A percentile compares a stretch with the other conserved stretches of the same genome.
phyloP scores from a whole-genome alignment of 23 tunicate genomes.

The Ciona savignyi region DNA sequence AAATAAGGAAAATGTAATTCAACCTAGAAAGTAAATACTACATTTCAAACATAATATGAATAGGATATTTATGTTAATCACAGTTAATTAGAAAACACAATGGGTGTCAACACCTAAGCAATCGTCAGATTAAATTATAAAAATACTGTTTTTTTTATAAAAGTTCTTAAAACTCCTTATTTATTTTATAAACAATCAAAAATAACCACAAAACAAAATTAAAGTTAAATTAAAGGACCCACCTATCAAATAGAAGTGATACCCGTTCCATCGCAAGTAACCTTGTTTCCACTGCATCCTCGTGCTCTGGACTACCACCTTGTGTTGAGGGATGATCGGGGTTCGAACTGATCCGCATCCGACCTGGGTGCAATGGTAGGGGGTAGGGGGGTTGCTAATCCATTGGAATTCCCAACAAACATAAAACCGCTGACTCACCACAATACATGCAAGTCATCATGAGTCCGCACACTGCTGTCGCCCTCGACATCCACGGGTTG shows the following conservation, averaged over 20 bases:
- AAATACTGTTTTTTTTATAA: no score
- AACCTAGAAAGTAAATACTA: no score
- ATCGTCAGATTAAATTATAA: no score
- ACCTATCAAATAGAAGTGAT: conserved; percentile 72
- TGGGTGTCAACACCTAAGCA: no score
- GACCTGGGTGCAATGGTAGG: background rate
- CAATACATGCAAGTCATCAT: conserved; percentile 88
- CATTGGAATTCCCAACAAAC: background rate
- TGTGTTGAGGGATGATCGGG: background rate
- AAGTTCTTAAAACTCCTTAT: no score
- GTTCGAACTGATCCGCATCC: background rate
- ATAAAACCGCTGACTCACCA: conserved; percentile 36
- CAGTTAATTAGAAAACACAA: no score
- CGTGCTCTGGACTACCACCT: background rate
- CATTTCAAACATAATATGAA: no score
- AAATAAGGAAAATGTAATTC: no score
- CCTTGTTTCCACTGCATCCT: conserved; percentile 49
- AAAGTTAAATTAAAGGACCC: background rate
- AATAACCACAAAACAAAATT: no score
- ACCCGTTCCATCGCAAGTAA: conserved; percentile 87
- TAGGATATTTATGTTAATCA: no score
- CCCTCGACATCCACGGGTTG: conserved; percentile 10
- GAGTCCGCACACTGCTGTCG: conserved; percentile 30
- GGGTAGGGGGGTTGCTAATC: background rate
- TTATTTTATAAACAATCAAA: no score